phyloP scores from a whole-genome alignment of 2,113 vertebrate species.

The Trichomycterus rosablanca region DNA sequence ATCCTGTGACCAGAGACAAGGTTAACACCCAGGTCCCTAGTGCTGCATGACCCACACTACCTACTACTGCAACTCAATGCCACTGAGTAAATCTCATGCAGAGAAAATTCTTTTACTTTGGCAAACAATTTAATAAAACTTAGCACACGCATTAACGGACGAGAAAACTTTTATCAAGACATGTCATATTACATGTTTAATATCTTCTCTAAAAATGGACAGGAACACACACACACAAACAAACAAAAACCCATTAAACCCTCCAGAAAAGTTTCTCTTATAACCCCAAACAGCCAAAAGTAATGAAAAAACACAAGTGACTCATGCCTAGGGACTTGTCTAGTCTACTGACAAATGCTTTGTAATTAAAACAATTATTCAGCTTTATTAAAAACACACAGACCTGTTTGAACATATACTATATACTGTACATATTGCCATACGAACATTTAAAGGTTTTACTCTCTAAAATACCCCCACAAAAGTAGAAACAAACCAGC shows the following conservation, averaged over 20 bases:
- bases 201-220: conserved; percentile 22
- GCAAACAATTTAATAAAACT: conserved; percentile 7
- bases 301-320: conserved; percentile 38
- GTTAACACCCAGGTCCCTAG: too few relatives aligned
- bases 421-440: conserved; percentile 60
- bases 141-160: conserved; percentile 7
- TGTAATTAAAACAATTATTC: conserved; percentile 45
- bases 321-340: conserved; percentile 26
- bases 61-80: too few relatives aligned
- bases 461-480: conserved; percentile 48
- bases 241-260: conserved; percentile 40
- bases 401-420: conserved; percentile 48
- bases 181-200: conserved; percentile 23
- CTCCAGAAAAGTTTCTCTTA: conserved; percentile 43
- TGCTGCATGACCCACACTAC: too few relatives aligned
- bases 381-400: conserved; percentile 40
- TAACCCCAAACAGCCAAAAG: conserved; percentile 43
- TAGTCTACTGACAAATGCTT: conserved; percentile 40
- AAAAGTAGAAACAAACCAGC: conserved; percentile 44
- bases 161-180: background rate
- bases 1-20: too few relatives aligned
- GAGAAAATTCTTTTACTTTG: background rate
- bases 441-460: conserved; percentile 50
- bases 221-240: background rate
- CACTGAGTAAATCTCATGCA: background rate